Evolutionary conservation across 2,888 invertebrate species (phyloP).

Genomic region (Euplagia quadripunctaria): DNA sequence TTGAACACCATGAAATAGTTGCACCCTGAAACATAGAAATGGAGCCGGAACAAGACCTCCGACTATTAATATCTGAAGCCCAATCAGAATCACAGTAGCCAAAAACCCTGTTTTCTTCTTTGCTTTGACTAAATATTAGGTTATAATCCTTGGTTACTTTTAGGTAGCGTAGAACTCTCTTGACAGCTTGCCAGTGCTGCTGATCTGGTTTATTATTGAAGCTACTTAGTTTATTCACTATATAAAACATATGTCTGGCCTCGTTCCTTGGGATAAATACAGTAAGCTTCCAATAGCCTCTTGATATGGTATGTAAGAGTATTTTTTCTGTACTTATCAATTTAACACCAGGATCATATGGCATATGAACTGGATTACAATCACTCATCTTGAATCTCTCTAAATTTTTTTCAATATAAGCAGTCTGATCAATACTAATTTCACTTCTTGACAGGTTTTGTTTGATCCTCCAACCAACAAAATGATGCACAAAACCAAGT

Average conservation of each 20-base stretch:
- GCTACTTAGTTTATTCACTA: too few relatives aligned
- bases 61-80: background rate
- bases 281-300: too few relatives aligned
- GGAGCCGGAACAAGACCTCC: too few relatives aligned
- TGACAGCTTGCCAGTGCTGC: background rate
- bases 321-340: constrained; percentile 24
- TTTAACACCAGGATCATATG: constrained; percentile 29
- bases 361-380: constrained; percentile 24
- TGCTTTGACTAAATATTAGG: background rate
- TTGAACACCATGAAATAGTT: too few relatives aligned
- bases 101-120: background rate
- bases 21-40: too few relatives aligned
- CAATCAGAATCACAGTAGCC: constrained; percentile 22
- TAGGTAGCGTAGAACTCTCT: background rate
- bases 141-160: background rate
- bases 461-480: too few relatives aligned
- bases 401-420: too few relatives aligned
- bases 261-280: too few relatives aligned
- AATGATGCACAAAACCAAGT: constrained; percentile 18
- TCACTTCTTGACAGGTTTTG: constrained; percentile 16
- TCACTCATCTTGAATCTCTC: background rate
- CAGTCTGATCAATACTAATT: constrained; percentile 12
- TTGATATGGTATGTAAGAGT: constrained; percentile 33
- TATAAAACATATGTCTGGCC: too few relatives aligned
- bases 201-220: background rate